Evolutionary conservation across 92 coral and sea anemone genomes (phyloP), one percentile per base, ranked within the genome.

Genomic region (Meandrina meandrites): DNA sequence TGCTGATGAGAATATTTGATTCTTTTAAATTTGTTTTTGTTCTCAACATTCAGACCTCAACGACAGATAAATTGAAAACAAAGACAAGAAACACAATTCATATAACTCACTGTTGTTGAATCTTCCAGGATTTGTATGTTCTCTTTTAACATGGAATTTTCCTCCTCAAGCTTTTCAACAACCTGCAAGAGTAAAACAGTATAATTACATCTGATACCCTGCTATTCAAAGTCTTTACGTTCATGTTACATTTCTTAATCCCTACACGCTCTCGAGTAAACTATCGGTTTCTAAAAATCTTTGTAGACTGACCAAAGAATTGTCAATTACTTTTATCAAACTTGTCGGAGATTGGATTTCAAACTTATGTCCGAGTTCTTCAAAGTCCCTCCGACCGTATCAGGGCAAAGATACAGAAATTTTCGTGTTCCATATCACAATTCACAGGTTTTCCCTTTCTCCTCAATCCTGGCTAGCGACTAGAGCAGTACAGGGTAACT

Each of bases 131-230:
- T 62, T 51, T 85, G 82, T 22, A 86, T 86, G 28, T 86, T 86
- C 9, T 86, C 60, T 70, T 86, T 86, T 40, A 86, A 53, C 19
- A 79, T 56, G 37, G 80, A 28, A 74, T 86, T 86, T 86, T 86
- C 89, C 36, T 79, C 79, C 40, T 86, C 84, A 1, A 86, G 85
- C 70, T 37, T 80, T 54, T 86, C 89, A 17, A 86, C 89, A 80
- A 56, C 80, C 89, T 86, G 36, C 18, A n/a, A 53, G 56, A 54
- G 2, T 7, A 31, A 36, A 42, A 40, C 50, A 73, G 7, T 37
- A 73, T n/a, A n/a, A n/a, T 2, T 36, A 19, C n/a, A 6, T 7
- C 36, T 13, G 34, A 68, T 27, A 32, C 16, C 7, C 17, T 32
- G 32, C 72, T 51, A 66, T n/a, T 27, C 36, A 14, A 68, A 2